phyloP scores from a whole-genome alignment of 2,113 vertebrate genomes.

The Microtus montanus region DNA sequence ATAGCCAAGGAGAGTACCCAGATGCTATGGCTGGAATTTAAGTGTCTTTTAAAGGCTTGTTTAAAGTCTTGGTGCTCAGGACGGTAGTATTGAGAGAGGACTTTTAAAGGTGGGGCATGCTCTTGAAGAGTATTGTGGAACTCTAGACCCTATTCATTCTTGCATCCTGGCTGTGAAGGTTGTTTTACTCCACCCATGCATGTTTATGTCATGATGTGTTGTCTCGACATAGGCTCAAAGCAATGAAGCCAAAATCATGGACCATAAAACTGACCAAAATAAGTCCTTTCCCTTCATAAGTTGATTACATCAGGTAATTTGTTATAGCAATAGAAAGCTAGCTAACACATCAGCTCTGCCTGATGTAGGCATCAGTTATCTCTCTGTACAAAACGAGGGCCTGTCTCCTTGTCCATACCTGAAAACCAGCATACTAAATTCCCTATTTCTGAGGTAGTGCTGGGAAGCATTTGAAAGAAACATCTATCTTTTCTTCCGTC shows the following conservation, averaged over 20 bases:
- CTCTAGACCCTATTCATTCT: not conserved
- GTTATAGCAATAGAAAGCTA: not conserved
- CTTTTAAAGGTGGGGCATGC: not conserved
- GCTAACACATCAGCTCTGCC: not conserved
- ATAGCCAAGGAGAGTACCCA: not conserved
- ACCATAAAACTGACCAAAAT: not conserved
- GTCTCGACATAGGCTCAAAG: not conserved
- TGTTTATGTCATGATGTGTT: not conserved
- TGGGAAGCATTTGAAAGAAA: not conserved
- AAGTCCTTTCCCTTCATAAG: not conserved
- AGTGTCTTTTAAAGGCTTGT: not conserved
- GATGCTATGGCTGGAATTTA: not conserved
- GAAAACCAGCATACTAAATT: fast-evolving
- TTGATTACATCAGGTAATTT: not conserved
- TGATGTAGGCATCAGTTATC: not conserved
- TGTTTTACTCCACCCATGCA: not conserved
- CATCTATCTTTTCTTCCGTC: not conserved
- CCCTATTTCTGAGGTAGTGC: too few species aligned
- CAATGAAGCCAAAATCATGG: not conserved
- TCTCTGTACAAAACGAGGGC: not conserved
- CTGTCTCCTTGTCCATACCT: too few species aligned
- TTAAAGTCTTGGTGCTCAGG: not conserved
- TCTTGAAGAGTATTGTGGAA: not conserved
- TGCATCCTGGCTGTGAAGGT: not conserved
- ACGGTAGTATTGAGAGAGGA: not conserved